A percentile compares a stretch with the other conserved stretches of the same genome.
phyloP scores from a whole-genome alignment of 2,888 invertebrate species.

The Dascillus cervinus region DNA sequence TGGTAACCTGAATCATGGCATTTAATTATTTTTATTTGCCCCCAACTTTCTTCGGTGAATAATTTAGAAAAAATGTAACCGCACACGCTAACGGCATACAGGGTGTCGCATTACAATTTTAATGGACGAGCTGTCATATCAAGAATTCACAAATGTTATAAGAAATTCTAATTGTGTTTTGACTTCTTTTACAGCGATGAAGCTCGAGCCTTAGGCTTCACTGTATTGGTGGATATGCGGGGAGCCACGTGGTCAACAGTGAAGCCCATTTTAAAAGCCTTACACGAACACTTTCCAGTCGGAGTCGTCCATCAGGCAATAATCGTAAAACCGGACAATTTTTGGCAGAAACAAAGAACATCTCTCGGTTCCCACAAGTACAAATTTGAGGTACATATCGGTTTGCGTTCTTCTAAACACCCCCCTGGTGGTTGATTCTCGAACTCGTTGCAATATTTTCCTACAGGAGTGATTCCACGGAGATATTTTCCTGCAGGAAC shows the following conservation, averaged over 20 bases:
- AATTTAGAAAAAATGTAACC: too few species aligned
- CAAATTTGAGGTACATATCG: constrained; percentile 80
- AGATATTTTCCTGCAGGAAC: too few species aligned
- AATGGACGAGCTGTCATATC: too few species aligned
- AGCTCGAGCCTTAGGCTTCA: constrained; percentile 81
- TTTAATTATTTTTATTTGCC: too few species aligned
- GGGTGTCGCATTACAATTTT: too few species aligned
- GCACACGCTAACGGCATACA: too few species aligned
- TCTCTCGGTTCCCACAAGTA: constrained; percentile 96
- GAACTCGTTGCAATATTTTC: too few species aligned
- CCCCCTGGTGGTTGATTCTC: too few species aligned
- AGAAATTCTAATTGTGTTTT: neutral
- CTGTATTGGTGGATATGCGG: constrained; percentile 96
- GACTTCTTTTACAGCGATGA: constrained; percentile 58
- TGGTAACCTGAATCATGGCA: too few species aligned
- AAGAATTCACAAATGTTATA: too few species aligned
- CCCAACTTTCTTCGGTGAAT: too few species aligned
- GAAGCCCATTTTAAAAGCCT: constrained; percentile 94
- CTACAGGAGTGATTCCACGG: too few species aligned
- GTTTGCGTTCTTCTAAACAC: neutral
- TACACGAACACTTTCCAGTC: constrained; percentile 93
- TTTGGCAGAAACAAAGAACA: constrained; percentile 99
- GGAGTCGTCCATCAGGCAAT: constrained; percentile 86
- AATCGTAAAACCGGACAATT: constrained; percentile 98
- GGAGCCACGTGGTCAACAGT: constrained; percentile 94